phyloP scores from a whole-genome alignment of 2,797 vertebrate genomes.

The Hippocampus kuda region DNA sequence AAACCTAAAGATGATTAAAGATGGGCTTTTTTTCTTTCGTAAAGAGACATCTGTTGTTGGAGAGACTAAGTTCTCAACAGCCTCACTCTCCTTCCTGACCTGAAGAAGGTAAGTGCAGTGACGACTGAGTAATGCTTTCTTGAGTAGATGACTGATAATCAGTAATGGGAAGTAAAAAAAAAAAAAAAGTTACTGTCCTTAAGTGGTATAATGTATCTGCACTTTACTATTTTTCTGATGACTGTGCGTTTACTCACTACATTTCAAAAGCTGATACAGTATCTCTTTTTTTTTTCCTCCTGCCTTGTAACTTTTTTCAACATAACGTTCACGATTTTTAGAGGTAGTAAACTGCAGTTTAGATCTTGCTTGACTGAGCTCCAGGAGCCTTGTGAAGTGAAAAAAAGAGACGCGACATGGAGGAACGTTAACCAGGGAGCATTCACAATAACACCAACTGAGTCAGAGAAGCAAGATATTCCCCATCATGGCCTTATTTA shows the following conservation, averaged over 20 bases:
- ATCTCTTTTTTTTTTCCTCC: neutral
- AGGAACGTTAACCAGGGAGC: too few species aligned
- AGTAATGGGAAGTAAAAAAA: neutral
- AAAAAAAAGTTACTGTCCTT: neutral
- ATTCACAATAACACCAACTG: neutral
- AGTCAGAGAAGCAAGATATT: neutral
- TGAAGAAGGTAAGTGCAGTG: conserved; percentile 3
- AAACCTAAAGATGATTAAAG: neutral
- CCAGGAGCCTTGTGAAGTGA: neutral
- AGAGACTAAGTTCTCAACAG: neutral
- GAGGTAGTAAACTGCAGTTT: neutral
- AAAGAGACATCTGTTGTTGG: neutral
- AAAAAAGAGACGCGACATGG: neutral
- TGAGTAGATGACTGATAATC: neutral
- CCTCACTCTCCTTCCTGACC: neutral
- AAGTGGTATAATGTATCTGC: neutral
- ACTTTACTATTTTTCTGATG: neutral
- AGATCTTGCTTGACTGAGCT: neutral
- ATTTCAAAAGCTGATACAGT: neutral
- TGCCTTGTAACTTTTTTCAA: neutral
- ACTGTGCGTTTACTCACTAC: neutral
- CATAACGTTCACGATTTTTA: too few species aligned
- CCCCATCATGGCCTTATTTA: neutral
- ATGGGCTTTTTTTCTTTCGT: neutral
- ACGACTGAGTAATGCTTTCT: neutral